Evolutionary conservation across 1,140 invertebrate genomes (phyloP).

Genomic region (Halictus rubicundus): DNA sequence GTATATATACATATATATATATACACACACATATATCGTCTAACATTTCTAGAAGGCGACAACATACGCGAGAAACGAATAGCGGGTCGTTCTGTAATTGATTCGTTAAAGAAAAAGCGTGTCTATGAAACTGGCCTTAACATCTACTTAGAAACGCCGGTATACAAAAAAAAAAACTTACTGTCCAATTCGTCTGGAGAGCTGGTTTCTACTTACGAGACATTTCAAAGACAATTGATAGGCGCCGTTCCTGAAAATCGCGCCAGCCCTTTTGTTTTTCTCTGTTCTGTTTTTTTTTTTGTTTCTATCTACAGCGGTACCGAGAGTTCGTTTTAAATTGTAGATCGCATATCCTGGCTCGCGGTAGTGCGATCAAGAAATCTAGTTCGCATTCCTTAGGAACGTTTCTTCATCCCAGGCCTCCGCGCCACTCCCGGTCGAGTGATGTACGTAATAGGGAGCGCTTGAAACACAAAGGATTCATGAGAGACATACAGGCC

Average conservation of each 20-base stretch:
- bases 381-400: slow-evolving; percentile 67
- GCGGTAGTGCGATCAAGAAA: slow-evolving; percentile 65
- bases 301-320: slow-evolving; percentile 61
- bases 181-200: slow-evolving; percentile 63
- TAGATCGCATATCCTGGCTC: slow-evolving; percentile 62
- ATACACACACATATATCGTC: too few relatives aligned
- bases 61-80: background rate
- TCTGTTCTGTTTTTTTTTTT: slow-evolving; percentile 12
- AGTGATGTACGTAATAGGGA: slow-evolving; percentile 67
- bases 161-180: slow-evolving; percentile 58
- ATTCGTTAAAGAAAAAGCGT: background rate
- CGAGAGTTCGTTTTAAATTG: slow-evolving; percentile 63
- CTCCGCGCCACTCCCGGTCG: slow-evolving; percentile 66
- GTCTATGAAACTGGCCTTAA: slow-evolving; percentile 49
- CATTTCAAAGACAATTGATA: slow-evolving; percentile 64
- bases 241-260: slow-evolving; percentile 62
- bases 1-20: too few relatives aligned
- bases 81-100: background rate
- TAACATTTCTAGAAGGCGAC: background rate
- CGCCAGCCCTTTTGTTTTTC: slow-evolving; percentile 53
- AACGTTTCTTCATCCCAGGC: slow-evolving; percentile 68
- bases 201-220: slow-evolving; percentile 67
- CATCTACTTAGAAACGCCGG: slow-evolving; percentile 48
- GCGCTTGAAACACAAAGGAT: slow-evolving; percentile 66
- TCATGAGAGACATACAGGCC: slow-evolving; percentile 67